A percentile compares a stretch with the other conserved stretches of the same genome.
phyloP scores from a whole-genome alignment of 2,113 vertebrate genomes.

The Sturnira hondurensis region DNA sequence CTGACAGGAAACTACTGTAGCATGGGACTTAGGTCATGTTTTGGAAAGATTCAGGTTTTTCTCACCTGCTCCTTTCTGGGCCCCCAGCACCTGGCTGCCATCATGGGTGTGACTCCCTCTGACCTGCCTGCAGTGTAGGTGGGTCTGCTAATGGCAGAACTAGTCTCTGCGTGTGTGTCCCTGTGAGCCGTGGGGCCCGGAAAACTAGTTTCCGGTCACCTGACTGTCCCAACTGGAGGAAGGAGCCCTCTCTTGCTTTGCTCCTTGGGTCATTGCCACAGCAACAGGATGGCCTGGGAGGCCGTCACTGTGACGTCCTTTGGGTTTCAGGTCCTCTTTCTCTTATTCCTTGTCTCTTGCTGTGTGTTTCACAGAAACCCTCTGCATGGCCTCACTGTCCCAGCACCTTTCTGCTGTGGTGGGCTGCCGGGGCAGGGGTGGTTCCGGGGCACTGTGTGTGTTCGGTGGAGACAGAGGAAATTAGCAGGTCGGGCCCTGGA shows the following conservation, averaged over 20 bases:
- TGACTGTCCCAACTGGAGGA: accelerated
- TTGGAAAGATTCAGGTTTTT: accelerated
- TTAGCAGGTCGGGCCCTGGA: neutral
- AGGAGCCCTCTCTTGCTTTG: too few species aligned
- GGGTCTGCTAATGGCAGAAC: accelerated
- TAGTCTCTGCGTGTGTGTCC: accelerated
- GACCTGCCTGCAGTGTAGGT: accelerated
- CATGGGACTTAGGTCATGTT: accelerated
- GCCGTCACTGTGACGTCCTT: accelerated
- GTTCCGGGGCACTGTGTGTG: accelerated
- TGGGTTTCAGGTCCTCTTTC: neutral
- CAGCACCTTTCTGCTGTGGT: accelerated
- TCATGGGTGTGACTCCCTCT: too few species aligned
- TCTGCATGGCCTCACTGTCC: neutral
- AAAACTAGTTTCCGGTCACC: accelerated
- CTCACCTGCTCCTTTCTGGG: neutral
- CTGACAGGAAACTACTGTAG: accelerated
- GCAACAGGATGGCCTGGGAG: neutral
- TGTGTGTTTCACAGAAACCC: accelerated
- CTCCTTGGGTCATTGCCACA: accelerated
- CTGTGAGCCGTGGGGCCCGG: accelerated
- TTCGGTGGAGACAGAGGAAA: too few species aligned
- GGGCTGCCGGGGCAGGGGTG: neutral
- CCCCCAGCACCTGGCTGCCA: accelerated
- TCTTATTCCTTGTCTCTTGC: accelerated